Base-by-base conservation (phyloP, 2,888 invertebrate species). In the Polyploca ridens region DNA sequence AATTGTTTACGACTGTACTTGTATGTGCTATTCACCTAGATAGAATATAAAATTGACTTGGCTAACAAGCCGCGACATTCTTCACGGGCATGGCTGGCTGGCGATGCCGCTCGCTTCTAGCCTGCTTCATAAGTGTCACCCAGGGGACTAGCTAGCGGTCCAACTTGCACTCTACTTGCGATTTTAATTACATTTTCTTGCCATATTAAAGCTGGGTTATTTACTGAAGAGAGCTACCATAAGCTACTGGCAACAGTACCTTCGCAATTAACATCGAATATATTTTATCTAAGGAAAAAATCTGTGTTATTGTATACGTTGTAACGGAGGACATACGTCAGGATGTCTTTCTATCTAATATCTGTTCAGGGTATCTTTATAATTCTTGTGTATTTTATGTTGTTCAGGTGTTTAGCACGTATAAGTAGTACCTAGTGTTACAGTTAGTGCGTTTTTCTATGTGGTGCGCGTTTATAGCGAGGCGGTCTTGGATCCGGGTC, bases 121-220 rank as follows among this genome's bases (percentile, higher is more conserved):
- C 84, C 83, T 81, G 89, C 81, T 89, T 87, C 84, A 73, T 85
- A 90, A 89, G 89, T 92, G 90, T 90, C 91, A 91, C 90, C 85
- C 54, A 7, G 76, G 66, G 76, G 70, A 77, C 68, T 41, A 41
- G 10, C 14, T 46, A 91, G 90, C 91, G 91, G 91, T 84, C 73
- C 76, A 76, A 79, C 85, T 84, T 89, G 86, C 89, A 91, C 87
- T 90, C 92, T 88, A 91, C 86, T 93, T 93, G 87, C 82, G 82
- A 81, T 86, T 89, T 89, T 93, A 93, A 93, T 93, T 90, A 82
- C 82, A 72, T 75, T 77, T 41, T 71, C 71, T 78, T 75, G 76
- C 76, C 79, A 81, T 72, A 73, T 76, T 70, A 71, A 65, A 68
- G 69, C 64, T 41, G 41, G 44, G 61, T 41, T 61, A 61, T 44